A percentile compares a stretch with the other conserved stretches of the same genome.
Evolutionary conservation across 2,888 invertebrate genomes (phyloP).

Genomic region (Chrysolina oricalcia): DNA sequence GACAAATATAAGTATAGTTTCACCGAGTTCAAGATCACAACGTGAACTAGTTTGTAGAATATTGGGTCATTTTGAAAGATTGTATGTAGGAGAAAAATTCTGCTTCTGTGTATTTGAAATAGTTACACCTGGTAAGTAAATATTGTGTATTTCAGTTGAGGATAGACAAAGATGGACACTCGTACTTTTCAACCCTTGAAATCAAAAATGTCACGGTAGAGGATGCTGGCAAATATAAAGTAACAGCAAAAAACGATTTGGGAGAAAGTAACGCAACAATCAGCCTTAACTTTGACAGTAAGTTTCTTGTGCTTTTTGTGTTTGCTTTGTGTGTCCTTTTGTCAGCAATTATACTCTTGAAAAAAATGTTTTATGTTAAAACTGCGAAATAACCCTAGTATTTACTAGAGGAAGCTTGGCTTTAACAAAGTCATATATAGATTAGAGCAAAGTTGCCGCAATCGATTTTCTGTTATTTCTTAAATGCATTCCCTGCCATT

Average conservation of each 20-base stretch:
- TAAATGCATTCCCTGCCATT: slow-evolving; percentile 25
- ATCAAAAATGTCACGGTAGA: slow-evolving; percentile 96
- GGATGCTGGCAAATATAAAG: slow-evolving; percentile 97
- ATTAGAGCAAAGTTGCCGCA: slow-evolving; percentile 37
- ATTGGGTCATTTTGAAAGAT: neutral
- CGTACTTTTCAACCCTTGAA: slow-evolving; percentile 93
- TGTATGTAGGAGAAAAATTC: neutral
- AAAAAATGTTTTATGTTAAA: slow-evolving; percentile 36
- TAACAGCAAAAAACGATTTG: slow-evolving; percentile 97
- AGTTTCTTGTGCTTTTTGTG: slow-evolving; percentile 74
- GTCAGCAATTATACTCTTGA: slow-evolving; percentile 42
- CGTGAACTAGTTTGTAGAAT: no score
- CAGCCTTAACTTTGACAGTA: slow-evolving; percentile 98
- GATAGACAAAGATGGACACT: slow-evolving; percentile 93
- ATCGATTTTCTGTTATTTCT: slow-evolving; percentile 38
- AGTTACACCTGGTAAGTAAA: slow-evolving; percentile 8
- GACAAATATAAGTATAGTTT: neutral
- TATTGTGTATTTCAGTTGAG: slow-evolving; percentile 78
- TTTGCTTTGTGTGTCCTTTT: slow-evolving; percentile 58
- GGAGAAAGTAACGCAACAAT: slow-evolving; percentile 98
- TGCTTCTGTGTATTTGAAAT: neutral
- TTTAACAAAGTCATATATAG: slow-evolving; percentile 22
- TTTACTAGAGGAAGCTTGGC: slow-evolving; percentile 46
- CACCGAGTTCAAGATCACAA: neutral
- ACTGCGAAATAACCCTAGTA: slow-evolving; percentile 49